A percentile compares a stretch with the other conserved stretches of the same genome.
Evolutionary conservation across 2,888 invertebrate species (phyloP).

Genomic region (Eilema caniola): DNA sequence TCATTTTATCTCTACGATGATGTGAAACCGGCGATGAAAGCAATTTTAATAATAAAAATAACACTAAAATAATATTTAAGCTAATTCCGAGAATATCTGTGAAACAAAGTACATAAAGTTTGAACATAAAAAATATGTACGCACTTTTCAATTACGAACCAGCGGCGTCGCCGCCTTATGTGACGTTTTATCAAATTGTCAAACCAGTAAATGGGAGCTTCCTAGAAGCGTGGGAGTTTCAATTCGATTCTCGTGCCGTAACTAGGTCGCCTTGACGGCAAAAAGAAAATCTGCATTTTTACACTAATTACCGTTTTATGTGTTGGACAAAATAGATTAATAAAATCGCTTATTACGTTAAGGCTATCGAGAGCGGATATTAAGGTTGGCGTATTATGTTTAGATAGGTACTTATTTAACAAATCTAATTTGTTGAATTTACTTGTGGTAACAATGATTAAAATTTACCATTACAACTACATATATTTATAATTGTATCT

Average conservation of each 20-base stretch:
- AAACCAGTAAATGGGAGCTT: constrained; percentile 71
- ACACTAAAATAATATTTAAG: neutral
- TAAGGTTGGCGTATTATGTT: too few relatives aligned
- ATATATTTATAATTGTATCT: too few relatives aligned
- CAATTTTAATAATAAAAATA: neutral
- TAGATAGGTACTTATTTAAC: too few relatives aligned
- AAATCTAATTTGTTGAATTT: too few relatives aligned
- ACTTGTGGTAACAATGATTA: too few relatives aligned
- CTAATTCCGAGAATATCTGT: neutral
- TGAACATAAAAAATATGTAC: constrained; percentile 30
- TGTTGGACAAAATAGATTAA: neutral
- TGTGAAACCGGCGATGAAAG: neutral
- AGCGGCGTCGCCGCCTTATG: constrained; percentile 46
- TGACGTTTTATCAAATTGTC: constrained; percentile 73
- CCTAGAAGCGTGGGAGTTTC: constrained; percentile 75
- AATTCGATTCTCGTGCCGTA: constrained; percentile 47
- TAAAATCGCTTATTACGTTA: neutral
- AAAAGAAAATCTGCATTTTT: constrained; percentile 37
- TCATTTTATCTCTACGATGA: neutral
- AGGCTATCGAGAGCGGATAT: too few relatives aligned
- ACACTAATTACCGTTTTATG: constrained; percentile 20
- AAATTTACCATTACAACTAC: too few relatives aligned
- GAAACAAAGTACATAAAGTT: constrained; percentile 23
- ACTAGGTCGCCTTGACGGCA: constrained; percentile 72
- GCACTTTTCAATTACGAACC: constrained; percentile 44